Base-by-base conservation (phyloP, 2,888 invertebrate genomes). In the Acleris literana region DNA sequence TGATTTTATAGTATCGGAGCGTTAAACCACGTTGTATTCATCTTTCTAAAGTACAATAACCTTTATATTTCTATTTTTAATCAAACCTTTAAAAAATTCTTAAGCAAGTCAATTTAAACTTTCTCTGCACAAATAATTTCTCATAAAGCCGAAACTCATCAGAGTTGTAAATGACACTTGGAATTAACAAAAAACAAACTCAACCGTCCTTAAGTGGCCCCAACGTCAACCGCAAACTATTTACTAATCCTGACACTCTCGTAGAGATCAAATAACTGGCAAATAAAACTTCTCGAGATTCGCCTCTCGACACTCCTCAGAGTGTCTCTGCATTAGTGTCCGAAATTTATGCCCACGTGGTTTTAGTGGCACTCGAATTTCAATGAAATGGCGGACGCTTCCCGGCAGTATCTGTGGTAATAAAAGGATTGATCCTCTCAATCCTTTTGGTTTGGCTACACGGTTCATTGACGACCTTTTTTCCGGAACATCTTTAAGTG, bases 331-430 rank as follows among this genome's bases (percentile, higher is more conserved):
- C 83, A 84, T 84, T 86, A 86, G 86, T 79, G 76, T 73, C 76
- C 79, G 77, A 81, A 86, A 86, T 86, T 86, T 85, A 86, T 84
- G 85, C 65, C 44, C 65, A 55, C 78, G 72, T 76, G 80, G 74
- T 80, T 86, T 87, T 87, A 87, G 79, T 80, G 79, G 74, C 74
- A 79, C 83, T 87, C 83, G 86, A 86, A 85, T 87, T 84, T 85
- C 86, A 87, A 85, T 86, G 84, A 79, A 76, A 81, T 77, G 76
- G 77, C 72, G 63, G 71, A 64, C 71, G 51, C 55, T 53, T 33
- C 18, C 33, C 64, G 61, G 29, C 60, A 63, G 62, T 66, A 68
- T 63, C 64, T 39, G 52, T 29, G 57, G 68, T 66, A 68, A 80
- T 81, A 82, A 84, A 81, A 77, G 78, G 78, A 76, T 81, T 82